phyloP scores from a whole-genome alignment of 64 coral and sea anemone species.

The Pocillopora damicornis region DNA sequence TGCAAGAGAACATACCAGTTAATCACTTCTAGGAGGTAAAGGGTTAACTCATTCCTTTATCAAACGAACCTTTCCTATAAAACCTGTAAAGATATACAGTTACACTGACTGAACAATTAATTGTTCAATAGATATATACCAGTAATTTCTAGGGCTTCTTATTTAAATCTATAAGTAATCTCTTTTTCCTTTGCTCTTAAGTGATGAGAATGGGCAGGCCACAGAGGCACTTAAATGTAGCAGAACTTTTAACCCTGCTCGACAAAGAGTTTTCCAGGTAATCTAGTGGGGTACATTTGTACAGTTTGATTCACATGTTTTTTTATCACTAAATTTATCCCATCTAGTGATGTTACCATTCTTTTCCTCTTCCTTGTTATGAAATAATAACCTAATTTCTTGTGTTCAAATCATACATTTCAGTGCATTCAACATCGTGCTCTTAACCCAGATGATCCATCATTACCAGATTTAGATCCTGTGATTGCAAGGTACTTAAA shows the following conservation, averaged over 20 bases:
- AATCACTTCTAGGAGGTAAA: too few relatives aligned
- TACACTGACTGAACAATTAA: too few relatives aligned
- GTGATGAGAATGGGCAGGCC: conserved; percentile 64
- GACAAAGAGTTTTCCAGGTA: conserved; percentile 97
- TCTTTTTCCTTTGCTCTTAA: neutral
- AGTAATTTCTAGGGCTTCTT: neutral
- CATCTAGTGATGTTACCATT: neutral
- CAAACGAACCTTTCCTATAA: too few relatives aligned
- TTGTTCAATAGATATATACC: too few relatives aligned
- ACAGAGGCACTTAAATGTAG: conserved; percentile 82
- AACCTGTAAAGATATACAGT: too few relatives aligned
- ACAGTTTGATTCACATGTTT: neutral
- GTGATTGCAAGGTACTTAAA: conserved; percentile 78
- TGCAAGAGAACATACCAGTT: too few relatives aligned
- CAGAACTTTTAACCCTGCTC: conserved; percentile 83
- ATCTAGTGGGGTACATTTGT: neutral
- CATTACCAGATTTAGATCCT: conserved; percentile 87
- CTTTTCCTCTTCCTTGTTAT: neutral
- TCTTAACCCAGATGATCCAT: conserved; percentile 75
- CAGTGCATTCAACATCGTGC: conserved; percentile 96
- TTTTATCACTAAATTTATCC: neutral
- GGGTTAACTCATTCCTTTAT: too few relatives aligned
- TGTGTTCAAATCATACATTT: neutral
- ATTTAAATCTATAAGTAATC: neutral
- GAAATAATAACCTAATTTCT: too few relatives aligned